Base-by-base conservation (phyloP, 2,113 vertebrate species). In the Spea multiplicata region DNA sequence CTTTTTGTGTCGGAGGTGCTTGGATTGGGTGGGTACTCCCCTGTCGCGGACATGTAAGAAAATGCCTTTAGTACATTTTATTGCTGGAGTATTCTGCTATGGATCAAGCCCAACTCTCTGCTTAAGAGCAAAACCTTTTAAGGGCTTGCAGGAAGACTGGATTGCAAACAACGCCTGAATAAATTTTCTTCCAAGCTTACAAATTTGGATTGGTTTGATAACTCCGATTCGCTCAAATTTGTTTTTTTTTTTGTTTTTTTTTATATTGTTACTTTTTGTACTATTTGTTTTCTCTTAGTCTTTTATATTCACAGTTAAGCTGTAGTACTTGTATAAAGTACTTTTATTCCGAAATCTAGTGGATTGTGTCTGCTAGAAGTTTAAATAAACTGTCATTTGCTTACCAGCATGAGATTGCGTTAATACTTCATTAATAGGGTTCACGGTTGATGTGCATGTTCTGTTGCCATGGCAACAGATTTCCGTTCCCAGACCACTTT, bases 351-450 rank as follows among this genome's bases (percentile, higher is more conserved):
- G 92, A 93, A 94, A 93, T 93, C 91, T 95, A 93, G 92, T 87
- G 92, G 90, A 91, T 93, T 92, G 92, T 93, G 93, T 96, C 94
- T 95, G 94, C 93, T 96, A 94, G 93, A 96, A 95, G 88, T 94
- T 94, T 93, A 94, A 93, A 97, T 98, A 96, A 96, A 91, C 88
- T 92, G 88, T 94, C 92, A 92, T 89, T 52, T 52, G 9, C 50
- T 52, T 52, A 52, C 50, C 50, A 52, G 50, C 50, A 52, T 52
- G 50, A 10, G 52, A 8, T 53, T 12, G 52, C 12, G 12, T 53
- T 30, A 30, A 30, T 30, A 30, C 30, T 30, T 30, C 30, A 30
- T 30, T 30, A 30, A 30, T 30, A 30, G 2, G 30, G 30, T 30
- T 30, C 30, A 30, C 30, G 30, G 30, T 30, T 30, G 30, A 30